Base-by-base conservation (phyloP, 2,797 vertebrate species). In the Poeciliopsis gracilis region DNA sequence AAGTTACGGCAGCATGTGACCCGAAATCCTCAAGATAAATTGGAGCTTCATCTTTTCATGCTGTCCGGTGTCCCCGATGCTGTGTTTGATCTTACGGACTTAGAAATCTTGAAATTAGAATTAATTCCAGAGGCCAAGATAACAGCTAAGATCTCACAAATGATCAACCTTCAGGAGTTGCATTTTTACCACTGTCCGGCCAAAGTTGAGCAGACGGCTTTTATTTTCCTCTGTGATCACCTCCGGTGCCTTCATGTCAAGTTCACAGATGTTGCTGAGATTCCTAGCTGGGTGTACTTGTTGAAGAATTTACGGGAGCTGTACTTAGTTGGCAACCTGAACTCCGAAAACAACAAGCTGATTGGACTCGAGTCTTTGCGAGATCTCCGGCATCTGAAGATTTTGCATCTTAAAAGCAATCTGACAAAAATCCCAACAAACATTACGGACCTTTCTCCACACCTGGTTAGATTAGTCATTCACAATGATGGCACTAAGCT, bases 321-420 rank as follows among this genome's bases (percentile, higher is more conserved):
- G 71, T 99, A 99, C 89, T 91, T 99, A 85, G 94, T 99, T 80
- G 98, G 98, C 83, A 99, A 99, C 81, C 94, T 99, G 92, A 99
- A 99, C 95, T 98, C 98, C 2, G 98, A 99, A 93, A 99, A 99
- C 89, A 99, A 99, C 93, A 99, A 99, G 93, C 97, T 99, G 97
- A 99, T 99, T 33, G 98, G 97, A 83, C 96, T 99, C 0, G 98
- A 99, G 82, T 99, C 98, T 82, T 96, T 99, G 77, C 94, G 98
- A 91, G 98, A 99, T 86, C 90, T 99, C 84, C 96, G 97, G 87
- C 97, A 99, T 90, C 95, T 99, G 78, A 99, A 99, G 91, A 94
- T 97, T 84, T 95, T 99, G 79, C 97, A 99, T 0, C 96, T 99
- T 76, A 99, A 99, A 90, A 99, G 98, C 94, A 99, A 99, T 91